phyloP scores from a whole-genome alignment of 1,140 invertebrate genomes.

The Microplitis demolitor region DNA sequence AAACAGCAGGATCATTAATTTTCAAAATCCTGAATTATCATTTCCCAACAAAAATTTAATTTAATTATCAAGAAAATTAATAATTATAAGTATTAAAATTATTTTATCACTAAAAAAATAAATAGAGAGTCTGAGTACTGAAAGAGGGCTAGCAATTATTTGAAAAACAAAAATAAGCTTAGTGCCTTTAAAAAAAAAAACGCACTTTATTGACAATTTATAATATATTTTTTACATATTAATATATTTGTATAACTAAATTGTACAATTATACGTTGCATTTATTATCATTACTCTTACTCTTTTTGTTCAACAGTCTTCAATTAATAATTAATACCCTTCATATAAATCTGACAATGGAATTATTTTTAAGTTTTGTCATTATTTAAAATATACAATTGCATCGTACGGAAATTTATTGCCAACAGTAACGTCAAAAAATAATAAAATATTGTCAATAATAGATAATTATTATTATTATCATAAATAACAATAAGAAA shows the following conservation, averaged over 20 bases:
- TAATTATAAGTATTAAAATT: too few relatives aligned
- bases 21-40: too few relatives aligned
- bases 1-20: too few relatives aligned
- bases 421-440: neutral
- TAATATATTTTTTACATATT: slow-evolving; percentile 15
- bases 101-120: too few relatives aligned
- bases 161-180: neutral
- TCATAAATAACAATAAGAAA: neutral
- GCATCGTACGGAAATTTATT: neutral
- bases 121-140: too few relatives aligned
- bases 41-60: too few relatives aligned
- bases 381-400: slow-evolving; percentile 13
- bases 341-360: neutral
- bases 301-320: slow-evolving; percentile 29
- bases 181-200: slow-evolving; percentile 1
- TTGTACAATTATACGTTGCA: slow-evolving; percentile 19
- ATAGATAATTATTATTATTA: neutral
- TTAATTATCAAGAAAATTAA: too few relatives aligned
- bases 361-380: neutral
- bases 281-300: slow-evolving; percentile 10
- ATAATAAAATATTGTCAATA: too few relatives aligned
- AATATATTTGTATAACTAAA: slow-evolving; percentile 22
- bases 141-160: neutral
- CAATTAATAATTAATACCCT: slow-evolving; percentile 27
- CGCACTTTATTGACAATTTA: neutral